These are phyloP conservation scores for Phaedon cochleariae DNA, from an alignment of 2,888 invertebrate species.

Conservation along the genomic window DNA sequence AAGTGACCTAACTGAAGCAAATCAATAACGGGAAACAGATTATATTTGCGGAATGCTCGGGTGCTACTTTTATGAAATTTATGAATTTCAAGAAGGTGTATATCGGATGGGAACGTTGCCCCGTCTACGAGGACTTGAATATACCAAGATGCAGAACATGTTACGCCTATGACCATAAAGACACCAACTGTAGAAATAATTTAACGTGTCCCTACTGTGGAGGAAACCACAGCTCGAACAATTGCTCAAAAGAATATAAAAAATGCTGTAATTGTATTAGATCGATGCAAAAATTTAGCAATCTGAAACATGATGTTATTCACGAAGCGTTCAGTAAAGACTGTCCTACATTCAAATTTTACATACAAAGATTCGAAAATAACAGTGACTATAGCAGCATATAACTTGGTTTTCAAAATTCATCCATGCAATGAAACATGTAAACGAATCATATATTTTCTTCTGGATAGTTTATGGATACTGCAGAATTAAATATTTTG, in stretches of 20 bases:
- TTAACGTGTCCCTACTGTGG: not conserved
- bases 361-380: not conserved
- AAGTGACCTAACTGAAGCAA: not conserved
- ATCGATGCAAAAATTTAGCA: not conserved
- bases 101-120: constrained; percentile 3
- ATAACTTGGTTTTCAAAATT: not conserved
- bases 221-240: not conserved
- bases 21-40: not conserved
- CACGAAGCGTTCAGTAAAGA: constrained; percentile 11
- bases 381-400: not conserved
- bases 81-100: constrained; percentile 12
- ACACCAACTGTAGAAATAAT: not conserved
- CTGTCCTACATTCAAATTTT: constrained; percentile 3
- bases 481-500: not conserved
- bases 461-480: not conserved
- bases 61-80: not conserved
- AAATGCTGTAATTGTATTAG: constrained; percentile 7
- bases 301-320: not conserved
- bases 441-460: not conserved
- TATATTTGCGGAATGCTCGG: constrained; percentile 16
- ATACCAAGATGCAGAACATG: constrained; percentile 7
- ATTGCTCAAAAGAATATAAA: constrained; percentile 9
- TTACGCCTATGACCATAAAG: constrained; percentile 11
- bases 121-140: constrained; percentile 14
- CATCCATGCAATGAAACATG: not conserved